These are phyloP conservation scores for Phalanger gymnotis DNA, from an alignment of 2,797 vertebrate genomes.

Conservation along the genomic window DNA sequence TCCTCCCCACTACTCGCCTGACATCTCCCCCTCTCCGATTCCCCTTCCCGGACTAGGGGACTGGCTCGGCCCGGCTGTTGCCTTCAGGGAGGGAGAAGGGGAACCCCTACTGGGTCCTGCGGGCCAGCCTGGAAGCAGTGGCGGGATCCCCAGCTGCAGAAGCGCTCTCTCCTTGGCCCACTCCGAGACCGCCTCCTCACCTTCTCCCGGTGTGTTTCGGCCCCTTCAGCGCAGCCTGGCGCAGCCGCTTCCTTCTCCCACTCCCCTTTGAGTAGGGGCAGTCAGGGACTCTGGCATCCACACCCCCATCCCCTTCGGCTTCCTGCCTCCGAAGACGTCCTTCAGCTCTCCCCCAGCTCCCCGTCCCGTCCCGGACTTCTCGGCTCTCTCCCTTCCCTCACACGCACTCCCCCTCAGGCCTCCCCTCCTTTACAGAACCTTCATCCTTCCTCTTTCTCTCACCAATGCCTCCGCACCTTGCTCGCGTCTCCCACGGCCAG, in stretches of 20 bases:
- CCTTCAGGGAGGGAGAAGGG: too few relatives aligned
- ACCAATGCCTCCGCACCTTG: background rate
- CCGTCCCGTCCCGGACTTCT: too few relatives aligned
- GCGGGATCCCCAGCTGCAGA: background rate
- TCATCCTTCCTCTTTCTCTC: background rate
- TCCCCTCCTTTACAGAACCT: too few relatives aligned
- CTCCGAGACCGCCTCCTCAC: background rate
- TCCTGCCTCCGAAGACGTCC: background rate
- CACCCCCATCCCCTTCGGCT: background rate
- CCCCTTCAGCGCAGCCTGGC: background rate
- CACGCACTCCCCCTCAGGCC: background rate
- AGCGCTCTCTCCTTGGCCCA: too few relatives aligned
- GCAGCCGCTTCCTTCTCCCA: background rate
- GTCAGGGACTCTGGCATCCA: too few relatives aligned
- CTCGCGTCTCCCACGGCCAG: background rate
- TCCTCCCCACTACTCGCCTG: background rate
- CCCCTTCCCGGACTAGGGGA: too few relatives aligned
- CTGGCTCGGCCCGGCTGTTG: background rate
- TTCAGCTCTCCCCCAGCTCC: too few relatives aligned
- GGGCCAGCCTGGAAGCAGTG: background rate
- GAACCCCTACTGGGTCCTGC: background rate
- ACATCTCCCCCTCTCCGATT: background rate
- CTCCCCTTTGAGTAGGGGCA: background rate
- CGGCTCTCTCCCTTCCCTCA: background rate
- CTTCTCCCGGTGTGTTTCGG: background rate